Base-by-base conservation (phyloP, 2,113 vertebrate species). In the Apodemus sylvaticus region DNA sequence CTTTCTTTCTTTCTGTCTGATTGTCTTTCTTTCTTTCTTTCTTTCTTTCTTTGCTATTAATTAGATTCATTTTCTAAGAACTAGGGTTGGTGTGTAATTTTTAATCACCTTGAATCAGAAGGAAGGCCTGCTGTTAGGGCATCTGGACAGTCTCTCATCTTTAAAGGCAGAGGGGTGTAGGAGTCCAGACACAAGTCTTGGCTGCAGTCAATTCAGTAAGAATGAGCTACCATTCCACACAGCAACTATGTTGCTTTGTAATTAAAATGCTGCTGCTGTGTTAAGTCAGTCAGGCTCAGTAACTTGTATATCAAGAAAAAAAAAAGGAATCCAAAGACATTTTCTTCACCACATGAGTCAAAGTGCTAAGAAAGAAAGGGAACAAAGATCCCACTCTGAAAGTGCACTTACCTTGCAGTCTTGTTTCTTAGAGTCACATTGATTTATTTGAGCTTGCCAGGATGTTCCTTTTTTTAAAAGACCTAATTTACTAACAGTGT, bases 401-500 rank as follows among this genome's bases (percentile, higher is more conserved):
- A 86, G 82, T 91, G 7, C 83, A 95, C 64, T 97, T 96, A 86
- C 11, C 85, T 97, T 98, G 97, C 87, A 91, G 12, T 78, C 68
- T 20, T 91, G 13, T 66, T 97, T 88, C 89, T 12, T 31, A 93
- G 16, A 42, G 24, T 94, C 60, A 76, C 39, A 82, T 26, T 95
- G 87, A 97, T 98, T 98, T 95, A 91, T 95, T 91, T 96, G 91
- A 91, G 14, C 24, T 97, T 92, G 88, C 82, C 17, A 87, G 66
- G 86, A 93, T 95, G 90, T 95, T 96, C 90, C 73, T 93, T 97
- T 96, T 94, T 58, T 86, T 78, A 94, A 96, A 96, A 97, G 94
- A 97, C 62, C 97, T 97, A 96, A 97, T 97, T 97, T 97, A 96
- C 94, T 97, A 97, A 97, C 95, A 87, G 93, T 97, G 96, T 97